Base-by-base conservation (phyloP, 2,888 invertebrate genomes). In the Tenthredo scrophulariae region DNA sequence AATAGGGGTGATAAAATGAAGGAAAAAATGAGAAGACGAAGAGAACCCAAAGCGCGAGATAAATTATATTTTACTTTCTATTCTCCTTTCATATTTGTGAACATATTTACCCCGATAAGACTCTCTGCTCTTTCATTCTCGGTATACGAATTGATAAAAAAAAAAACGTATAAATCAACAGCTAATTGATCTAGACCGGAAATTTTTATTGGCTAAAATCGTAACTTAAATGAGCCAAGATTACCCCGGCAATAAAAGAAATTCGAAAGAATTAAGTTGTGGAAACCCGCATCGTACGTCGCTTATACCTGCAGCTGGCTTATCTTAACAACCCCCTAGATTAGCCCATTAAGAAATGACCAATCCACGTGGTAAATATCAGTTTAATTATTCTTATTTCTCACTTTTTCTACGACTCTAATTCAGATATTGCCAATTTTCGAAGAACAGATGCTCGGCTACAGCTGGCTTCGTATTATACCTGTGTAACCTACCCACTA, bases 381-480 rank as follows among this genome's bases (percentile, higher is more conserved):
- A 26, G 6, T 22, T 18, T 33, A 67, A 18, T 67, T 26, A 4
- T 67, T 67, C 6, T 7, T 4, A 46, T 15, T 46, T 46, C 3
- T 4, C 1, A 37, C 6, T 37, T 13, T 46, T 3, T 15, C 15
- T 46, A 0, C 15, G 1, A 29, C 18, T 67, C 2, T 33, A 29
- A 33, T 67, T 67, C 33, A 67, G 18, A 67, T 33, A 33, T 67
- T 67, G 67, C 67, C 67, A 67, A 33, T 67, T 67, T 67, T 67
- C n/a, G 4, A 40, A 18, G 67, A 67, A 2, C 43, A 74, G 43
- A 74, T 74, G 40, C 43, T 43, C n/a, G n/a, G 54, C 40, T 43
- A 54, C 50, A 77, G 26, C 77, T 77, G 50, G 77, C 54, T 74
- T 74, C 22, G 72, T n/a, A n/a, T 74, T 77, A 40, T 50, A 54